Conservation (phyloP, 2,888 invertebrate genomes). For the Mimas tiliae region DNA sequence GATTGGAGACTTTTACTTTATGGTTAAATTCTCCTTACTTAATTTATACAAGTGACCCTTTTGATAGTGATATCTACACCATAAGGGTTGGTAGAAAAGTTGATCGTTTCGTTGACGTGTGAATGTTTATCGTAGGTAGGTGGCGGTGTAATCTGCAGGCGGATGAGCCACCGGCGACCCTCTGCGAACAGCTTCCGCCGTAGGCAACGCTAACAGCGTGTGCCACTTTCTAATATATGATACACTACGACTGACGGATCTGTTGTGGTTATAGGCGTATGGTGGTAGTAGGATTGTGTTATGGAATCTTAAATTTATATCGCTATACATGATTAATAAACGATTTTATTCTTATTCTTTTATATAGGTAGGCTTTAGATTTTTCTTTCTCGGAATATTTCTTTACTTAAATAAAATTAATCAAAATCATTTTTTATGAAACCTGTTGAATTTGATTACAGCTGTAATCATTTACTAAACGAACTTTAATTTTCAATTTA, state of each 20-base stretch:
- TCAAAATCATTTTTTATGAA: too few species aligned
- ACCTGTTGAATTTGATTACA: too few species aligned
- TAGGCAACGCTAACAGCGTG: constrained; percentile 35
- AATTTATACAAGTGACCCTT: background rate
- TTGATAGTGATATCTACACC: background rate
- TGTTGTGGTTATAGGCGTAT: background rate
- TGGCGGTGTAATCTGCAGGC: constrained; percentile 58
- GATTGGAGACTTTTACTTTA: background rate
- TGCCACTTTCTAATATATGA: constrained; percentile 45
- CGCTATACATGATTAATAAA: too few species aligned
- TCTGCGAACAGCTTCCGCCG: constrained; percentile 73
- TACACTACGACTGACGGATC: constrained; percentile 12
- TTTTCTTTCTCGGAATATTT: too few species aligned
- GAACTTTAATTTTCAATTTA: too few species aligned
- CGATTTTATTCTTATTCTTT: too few species aligned
- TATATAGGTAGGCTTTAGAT: too few species aligned
- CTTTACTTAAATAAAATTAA: background rate
- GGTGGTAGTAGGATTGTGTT: background rate
- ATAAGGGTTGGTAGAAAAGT: background rate
- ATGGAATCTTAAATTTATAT: background rate
- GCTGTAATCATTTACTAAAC: too few species aligned
- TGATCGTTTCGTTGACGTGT: background rate
- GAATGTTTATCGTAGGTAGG: constrained; percentile 39
- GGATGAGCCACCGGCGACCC: constrained; percentile 30
- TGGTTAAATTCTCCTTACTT: background rate